Conservation (phyloP, 2,888 invertebrate genomes). For the Leptura quadrifasciata region DNA sequence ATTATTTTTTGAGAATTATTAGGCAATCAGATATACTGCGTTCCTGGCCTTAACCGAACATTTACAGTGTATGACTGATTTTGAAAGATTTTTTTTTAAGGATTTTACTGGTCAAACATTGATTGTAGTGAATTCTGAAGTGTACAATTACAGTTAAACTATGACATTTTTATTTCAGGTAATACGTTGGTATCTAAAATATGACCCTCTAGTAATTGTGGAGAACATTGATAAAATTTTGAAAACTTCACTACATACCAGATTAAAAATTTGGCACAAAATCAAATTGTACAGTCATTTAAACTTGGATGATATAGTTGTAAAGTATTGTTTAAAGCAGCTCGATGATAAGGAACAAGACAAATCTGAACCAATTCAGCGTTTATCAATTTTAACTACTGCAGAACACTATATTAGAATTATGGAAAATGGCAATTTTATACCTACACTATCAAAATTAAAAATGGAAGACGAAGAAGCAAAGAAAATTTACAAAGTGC, state of each 20-base stretch:
- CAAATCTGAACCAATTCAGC: neutral
- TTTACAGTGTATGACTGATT: too few relatives aligned
- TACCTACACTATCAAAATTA: conserved; percentile 29
- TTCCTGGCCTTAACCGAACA: too few relatives aligned
- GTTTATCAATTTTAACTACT: neutral
- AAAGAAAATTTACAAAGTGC: neutral
- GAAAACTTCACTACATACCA: neutral
- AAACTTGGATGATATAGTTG: neutral
- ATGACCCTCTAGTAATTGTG: conserved; percentile 29
- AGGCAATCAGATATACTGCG: too few relatives aligned
- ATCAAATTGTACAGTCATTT: conserved; percentile 20
- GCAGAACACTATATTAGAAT: conserved; percentile 20
- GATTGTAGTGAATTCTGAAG: too few relatives aligned
- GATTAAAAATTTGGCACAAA: neutral
- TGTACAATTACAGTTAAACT: too few relatives aligned
- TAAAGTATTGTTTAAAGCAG: neutral
- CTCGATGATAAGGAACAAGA: neutral
- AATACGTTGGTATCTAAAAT: conserved; percentile 11
- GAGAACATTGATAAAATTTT: conserved; percentile 2
- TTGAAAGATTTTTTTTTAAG: too few relatives aligned
- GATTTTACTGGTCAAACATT: too few relatives aligned
- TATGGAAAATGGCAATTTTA: conserved; percentile 17
- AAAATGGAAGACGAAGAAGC: conserved; percentile 13
- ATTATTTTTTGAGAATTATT: too few relatives aligned
- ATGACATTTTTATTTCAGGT: conserved; percentile 18